phyloP scores from a whole-genome alignment of 1,140 invertebrate species.

The Mycetomoellerius zeteki region DNA sequence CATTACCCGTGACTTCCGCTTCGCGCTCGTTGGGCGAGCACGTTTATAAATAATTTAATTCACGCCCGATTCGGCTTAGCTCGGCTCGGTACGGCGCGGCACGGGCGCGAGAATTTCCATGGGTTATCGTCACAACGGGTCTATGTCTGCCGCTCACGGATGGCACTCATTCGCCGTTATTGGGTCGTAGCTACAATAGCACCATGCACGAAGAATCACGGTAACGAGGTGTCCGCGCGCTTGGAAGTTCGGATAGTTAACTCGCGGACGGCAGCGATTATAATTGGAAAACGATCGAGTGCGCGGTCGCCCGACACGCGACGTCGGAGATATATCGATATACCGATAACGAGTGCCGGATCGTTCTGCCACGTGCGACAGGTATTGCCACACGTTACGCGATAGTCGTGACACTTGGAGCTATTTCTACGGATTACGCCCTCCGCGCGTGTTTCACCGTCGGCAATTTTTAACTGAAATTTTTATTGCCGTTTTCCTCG shows the following conservation, averaged over 20 bases:
- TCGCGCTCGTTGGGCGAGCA: slow-evolving; percentile 19
- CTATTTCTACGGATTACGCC: slow-evolving; percentile 52
- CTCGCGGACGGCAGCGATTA: slow-evolving; percentile 44
- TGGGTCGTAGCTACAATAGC: slow-evolving; percentile 62
- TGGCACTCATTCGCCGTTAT: slow-evolving; percentile 36
- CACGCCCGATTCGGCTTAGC: slow-evolving; percentile 56
- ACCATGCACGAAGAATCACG: slow-evolving; percentile 75
- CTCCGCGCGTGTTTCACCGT: background rate
- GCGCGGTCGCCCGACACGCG: background rate
- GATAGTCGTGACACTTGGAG: slow-evolving; percentile 55
- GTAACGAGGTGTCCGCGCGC: slow-evolving; percentile 69
- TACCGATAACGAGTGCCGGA: slow-evolving; percentile 67
- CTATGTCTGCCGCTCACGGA: slow-evolving; percentile 34
- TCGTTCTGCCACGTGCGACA: slow-evolving; percentile 46
- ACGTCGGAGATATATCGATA: slow-evolving; percentile 53
- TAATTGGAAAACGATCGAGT: slow-evolving; percentile 69
- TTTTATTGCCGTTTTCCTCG: slow-evolving; percentile 31
- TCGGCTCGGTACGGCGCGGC: no score
- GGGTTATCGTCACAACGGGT: background rate
- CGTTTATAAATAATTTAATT: slow-evolving; percentile 80
- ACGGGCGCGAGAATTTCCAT: slow-evolving; percentile 37
- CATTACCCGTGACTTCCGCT: slow-evolving; percentile 10
- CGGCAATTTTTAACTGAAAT: slow-evolving; percentile 35
- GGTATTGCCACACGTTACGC: slow-evolving; percentile 51
- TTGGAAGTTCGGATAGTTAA: slow-evolving; percentile 61